Evolutionary conservation across 2,113 vertebrate species (phyloP), one percentile per base, ranked within the genome.

Genomic region (Galemys pyrenaicus): DNA sequence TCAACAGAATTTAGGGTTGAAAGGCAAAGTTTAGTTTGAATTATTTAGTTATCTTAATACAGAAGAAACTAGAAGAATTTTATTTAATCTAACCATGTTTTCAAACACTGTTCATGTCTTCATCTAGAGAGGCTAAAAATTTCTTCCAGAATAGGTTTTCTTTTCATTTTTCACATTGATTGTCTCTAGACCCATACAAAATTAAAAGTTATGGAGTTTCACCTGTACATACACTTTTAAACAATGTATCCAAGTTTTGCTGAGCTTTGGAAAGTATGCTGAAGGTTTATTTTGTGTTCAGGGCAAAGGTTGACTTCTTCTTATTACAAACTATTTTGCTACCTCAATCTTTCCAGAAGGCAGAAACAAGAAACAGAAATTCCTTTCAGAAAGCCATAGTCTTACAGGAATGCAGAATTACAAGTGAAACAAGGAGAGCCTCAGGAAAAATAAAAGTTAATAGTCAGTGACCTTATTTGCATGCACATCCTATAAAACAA

Each of bases 371-470:
- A 96, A 68, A 26, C 22, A 91, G 85, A 96, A 65, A 89, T 88
- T 94, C 86, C 24, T 82, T 83, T 89, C 49, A 65, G 71, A 94
- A 51, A 71, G 51, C 46, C 85, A 67, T 1, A 65, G 13, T 1
- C 37, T 96, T 95, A 11, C 51, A 94, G 5, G 56, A 19, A 83
- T 35, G 19, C 9, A 89, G 62, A 94, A 97, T 88, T 95, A 71
- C 16, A 96, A 87, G 19, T 41, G 22, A 97, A 77, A 95, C 74
- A 89, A 86, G 26, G 4, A 73, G 22, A 26, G 20, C 32, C 17
- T 67, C 49, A 20, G 70, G 79, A 94, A 85, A 96, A 97, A 92
- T 79, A 95, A 93, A 97, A 95, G 58, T 10, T 96, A 93, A 87
- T 89, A 95, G 19, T 26, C 89, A 92, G 22, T 96, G 35, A 51